Base-by-base conservation (phyloP, 1,140 invertebrate genomes). In the Agraylea sexmaculata region DNA sequence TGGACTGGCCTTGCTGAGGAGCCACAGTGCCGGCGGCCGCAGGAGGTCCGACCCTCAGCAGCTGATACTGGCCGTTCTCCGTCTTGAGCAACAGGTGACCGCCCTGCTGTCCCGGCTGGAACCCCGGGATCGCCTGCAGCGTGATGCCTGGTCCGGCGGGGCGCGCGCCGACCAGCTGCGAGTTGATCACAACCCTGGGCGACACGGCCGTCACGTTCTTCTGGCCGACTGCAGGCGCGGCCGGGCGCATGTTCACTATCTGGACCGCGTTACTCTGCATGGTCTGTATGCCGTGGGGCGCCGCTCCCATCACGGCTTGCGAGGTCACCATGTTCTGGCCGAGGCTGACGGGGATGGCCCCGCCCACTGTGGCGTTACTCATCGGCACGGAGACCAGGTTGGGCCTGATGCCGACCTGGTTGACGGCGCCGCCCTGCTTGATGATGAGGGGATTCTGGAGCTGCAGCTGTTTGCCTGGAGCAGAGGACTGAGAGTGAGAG, bases 31-130 rank as follows among this genome's bases (percentile, higher is more conserved):
- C 65, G 45, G 72, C 70, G 51, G 62, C 60, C 8, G 77, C 72
- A n/a, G 78, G 73, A 39, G 83, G 80, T 43, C 84, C 83, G 48
- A 91, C 84, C 60, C 86, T 78, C 47, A 95, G 68, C 52, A 94
- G 69, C 64, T 94, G 87, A 66, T 83, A 88, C 58, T 91, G 86
- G 48, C 90, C 91, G 74, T 87, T 91, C 70, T 95, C 90, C 57
- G 89, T 93, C 70, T 93, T 92, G 54, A 95, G 68, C 50, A 93
- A 71, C 53, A 93, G 70, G 66, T 87, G 83, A 53, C 83, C 82
- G n/a, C n/a, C n/a, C 60, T 77, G 86, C 65, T 80, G 81, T 59
- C 79, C 87, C 54, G 77, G 78, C 67, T 77, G 83, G 51, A 85
- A 75, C 58, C 75, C 79, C 67, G 83, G 86, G 47, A 86, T 70